Percentiles rank a stretch among this genome's conserved stretches.
Evolutionary conservation across 2,888 invertebrate genomes (phyloP).

Genomic region (Pilophorus perplexus): DNA sequence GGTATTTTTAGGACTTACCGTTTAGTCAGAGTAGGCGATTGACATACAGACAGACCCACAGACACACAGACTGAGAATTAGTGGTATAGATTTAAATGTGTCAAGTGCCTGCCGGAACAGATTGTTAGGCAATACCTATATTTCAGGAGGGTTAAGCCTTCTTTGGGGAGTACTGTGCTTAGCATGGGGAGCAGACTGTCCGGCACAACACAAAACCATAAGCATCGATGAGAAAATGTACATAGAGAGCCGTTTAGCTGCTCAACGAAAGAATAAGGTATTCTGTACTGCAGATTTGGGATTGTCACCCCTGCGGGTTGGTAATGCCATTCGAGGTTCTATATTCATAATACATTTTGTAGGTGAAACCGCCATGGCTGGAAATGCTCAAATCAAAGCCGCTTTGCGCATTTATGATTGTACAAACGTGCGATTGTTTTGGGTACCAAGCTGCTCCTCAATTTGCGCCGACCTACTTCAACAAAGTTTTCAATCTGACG

Average conservation of each 20-base stretch:
- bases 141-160: slow-evolving; percentile 6
- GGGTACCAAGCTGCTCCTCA: too few relatives aligned
- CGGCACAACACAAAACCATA: not conserved
- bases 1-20: too few relatives aligned
- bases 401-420: slow-evolving; percentile 22
- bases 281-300: too few relatives aligned
- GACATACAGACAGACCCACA: too few relatives aligned
- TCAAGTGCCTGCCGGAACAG: not conserved
- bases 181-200: slow-evolving; percentile 4
- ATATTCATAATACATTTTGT: too few relatives aligned
- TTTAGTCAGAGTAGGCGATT: too few relatives aligned
- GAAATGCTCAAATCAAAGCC: slow-evolving; percentile 9
- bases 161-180: slow-evolving; percentile 6
- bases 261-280: too few relatives aligned
- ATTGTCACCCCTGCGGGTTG: too few relatives aligned
- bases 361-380: too few relatives aligned
- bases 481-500: not conserved
- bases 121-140: too few relatives aligned
- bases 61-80: too few relatives aligned
- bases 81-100: not conserved
- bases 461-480: slow-evolving; percentile 13
- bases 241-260: not conserved
- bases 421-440: slow-evolving; percentile 7
- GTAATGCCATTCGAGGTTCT: too few relatives aligned
- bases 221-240: not conserved